These are phyloP conservation scores for Micrasema minimum DNA, from an alignment of 1,140 invertebrate genomes.

Conservation along the genomic window DNA sequence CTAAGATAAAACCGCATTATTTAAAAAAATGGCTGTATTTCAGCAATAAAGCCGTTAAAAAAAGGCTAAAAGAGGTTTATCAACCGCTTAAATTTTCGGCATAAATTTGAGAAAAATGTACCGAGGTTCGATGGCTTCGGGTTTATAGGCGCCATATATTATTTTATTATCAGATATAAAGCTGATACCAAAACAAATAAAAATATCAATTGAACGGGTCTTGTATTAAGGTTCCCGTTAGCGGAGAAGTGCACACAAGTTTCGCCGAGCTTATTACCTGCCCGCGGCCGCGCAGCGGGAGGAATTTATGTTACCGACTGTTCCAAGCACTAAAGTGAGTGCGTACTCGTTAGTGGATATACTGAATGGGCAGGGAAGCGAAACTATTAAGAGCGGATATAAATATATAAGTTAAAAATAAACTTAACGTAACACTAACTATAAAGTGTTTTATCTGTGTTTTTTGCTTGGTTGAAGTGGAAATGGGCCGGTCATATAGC, in stretches of 20 bases:
- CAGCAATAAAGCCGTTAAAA: no score
- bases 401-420: no score
- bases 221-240: slow-evolving; percentile 39
- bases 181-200: slow-evolving; percentile 27
- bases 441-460: no score
- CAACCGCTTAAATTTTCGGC: no score
- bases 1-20: no score
- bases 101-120: slow-evolving; percentile 2
- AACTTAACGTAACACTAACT: no score
- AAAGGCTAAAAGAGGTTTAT: no score
- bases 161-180: slow-evolving; percentile 31
- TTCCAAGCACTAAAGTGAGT: slow-evolving; percentile 37
- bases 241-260: slow-evolving; percentile 35
- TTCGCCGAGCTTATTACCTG: slow-evolving; percentile 26
- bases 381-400: slow-evolving; percentile 40
- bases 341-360: slow-evolving; percentile 37
- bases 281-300: slow-evolving; percentile 23
- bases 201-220: slow-evolving; percentile 27
- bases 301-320: slow-evolving; percentile 38
- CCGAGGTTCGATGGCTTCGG: neutral
- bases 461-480: no score
- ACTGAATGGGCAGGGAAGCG: slow-evolving; percentile 44
- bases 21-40: no score
- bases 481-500: no score
- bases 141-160: neutral